Conservation (phyloP, 2,888 invertebrate species). For the Phaedon cochleariae region DNA sequence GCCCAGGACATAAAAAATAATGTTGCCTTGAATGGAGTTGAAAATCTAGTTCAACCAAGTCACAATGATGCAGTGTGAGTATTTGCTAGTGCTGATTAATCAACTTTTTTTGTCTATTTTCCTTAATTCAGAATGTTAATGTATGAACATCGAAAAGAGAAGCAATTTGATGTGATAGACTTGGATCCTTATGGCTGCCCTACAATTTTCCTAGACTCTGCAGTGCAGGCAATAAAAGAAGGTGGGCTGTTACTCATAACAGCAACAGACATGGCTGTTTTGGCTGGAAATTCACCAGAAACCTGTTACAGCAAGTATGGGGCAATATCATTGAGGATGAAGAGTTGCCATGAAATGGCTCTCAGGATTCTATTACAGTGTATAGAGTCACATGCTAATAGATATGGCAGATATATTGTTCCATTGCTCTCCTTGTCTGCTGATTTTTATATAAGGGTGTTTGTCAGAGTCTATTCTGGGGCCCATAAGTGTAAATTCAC, state of each 20-base stretch:
- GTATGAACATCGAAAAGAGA: constrained; percentile 76
- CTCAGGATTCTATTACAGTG: constrained; percentile 91
- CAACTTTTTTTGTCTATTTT: background rate
- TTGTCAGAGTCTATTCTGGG: constrained; percentile 84
- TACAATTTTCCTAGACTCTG: constrained; percentile 88
- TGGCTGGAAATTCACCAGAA: constrained; percentile 95
- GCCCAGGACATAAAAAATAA: constrained; percentile 88
- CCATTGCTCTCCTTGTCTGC: constrained; percentile 91
- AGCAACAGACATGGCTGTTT: constrained; percentile 95
- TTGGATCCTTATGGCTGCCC: constrained; percentile 98
- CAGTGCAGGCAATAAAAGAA: constrained; percentile 81
- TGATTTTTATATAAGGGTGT: constrained; percentile 96
- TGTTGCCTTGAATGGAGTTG: constrained; percentile 77
- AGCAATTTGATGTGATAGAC: constrained; percentile 89
- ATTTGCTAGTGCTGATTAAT: constrained; percentile 4
- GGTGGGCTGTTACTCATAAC: constrained; percentile 93
- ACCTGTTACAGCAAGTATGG: constrained; percentile 94
- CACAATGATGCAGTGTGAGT: constrained; percentile 89
- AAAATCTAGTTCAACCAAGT: constrained; percentile 76
- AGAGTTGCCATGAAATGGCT: constrained; percentile 95
- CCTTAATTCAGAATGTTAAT: constrained; percentile 76
- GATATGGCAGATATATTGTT: constrained; percentile 91
- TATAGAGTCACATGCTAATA: constrained; percentile 90
- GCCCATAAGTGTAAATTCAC: constrained; percentile 87
- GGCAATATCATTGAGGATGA: constrained; percentile 83